phyloP scores from a whole-genome alignment of 1,140 invertebrate species.

The Drosophila ohnishii region DNA sequence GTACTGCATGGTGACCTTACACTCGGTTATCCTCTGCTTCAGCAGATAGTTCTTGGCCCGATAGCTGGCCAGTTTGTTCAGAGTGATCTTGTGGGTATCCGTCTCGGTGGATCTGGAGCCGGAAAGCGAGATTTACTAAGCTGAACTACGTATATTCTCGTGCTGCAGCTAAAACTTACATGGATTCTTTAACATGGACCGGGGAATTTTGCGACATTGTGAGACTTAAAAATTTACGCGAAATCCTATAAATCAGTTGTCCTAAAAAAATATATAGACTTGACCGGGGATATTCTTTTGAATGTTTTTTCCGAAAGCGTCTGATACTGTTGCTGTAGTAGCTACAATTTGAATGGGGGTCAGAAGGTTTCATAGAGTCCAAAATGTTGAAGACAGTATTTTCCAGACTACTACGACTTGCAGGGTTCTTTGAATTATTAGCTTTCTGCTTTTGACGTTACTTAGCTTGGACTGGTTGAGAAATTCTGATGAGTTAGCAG shows the following conservation, averaged over 20 bases:
- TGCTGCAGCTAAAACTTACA: constrained; percentile 26
- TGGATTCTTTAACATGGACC: constrained; percentile 6
- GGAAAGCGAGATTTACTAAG: not conserved
- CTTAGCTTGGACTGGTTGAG: not conserved
- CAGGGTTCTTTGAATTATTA: not conserved
- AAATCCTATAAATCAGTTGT: constrained; percentile 14
- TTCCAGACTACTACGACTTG: not conserved
- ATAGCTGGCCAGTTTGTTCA: constrained; percentile 46
- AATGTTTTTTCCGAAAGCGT: not conserved
- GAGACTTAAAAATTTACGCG: constrained; percentile 35
- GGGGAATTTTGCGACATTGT: constrained; percentile 56
- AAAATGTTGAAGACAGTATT: not conserved
- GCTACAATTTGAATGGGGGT: not conserved
- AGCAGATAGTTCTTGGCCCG: constrained; percentile 65
- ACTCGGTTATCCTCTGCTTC: constrained; percentile 48
- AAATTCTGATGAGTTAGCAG: not conserved
- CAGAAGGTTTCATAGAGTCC: no score
- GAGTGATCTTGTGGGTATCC: constrained; percentile 50
- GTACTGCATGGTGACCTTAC: constrained; percentile 49
- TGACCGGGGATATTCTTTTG: not conserved
- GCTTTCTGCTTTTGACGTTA: not conserved
- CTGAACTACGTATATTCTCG: not conserved
- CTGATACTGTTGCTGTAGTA: constrained; percentile 5
- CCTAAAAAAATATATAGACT: constrained; percentile 4
- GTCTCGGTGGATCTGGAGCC: constrained; percentile 37